Percentiles rank a stretch among this genome's conserved stretches.
phyloP scores from a whole-genome alignment of 2,113 vertebrate genomes.

The Urocolius indicus region DNA sequence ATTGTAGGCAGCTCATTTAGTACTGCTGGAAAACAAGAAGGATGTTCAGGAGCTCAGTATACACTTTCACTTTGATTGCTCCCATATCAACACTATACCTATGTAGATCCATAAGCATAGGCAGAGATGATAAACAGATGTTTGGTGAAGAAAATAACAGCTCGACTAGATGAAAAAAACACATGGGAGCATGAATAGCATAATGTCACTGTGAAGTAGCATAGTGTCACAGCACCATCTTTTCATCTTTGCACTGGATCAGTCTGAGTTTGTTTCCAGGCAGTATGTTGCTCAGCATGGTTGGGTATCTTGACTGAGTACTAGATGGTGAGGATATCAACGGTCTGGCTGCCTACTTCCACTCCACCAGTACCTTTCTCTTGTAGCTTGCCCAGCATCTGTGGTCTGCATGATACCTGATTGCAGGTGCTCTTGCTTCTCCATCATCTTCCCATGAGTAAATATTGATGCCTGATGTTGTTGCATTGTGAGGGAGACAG shows the following conservation, averaged over 20 bases:
- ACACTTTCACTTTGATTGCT: constrained; percentile 40
- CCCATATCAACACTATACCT: background rate
- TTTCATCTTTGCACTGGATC: background rate
- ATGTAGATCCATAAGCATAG: background rate
- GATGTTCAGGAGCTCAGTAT: constrained; percentile 16
- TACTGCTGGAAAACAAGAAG: constrained; percentile 44
- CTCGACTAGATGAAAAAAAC: background rate
- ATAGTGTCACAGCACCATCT: background rate
- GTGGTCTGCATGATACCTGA: background rate
- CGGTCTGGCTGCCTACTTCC: background rate
- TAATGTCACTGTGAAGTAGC: background rate
- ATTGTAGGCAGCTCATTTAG: background rate
- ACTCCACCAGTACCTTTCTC: background rate
- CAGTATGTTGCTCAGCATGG: background rate
- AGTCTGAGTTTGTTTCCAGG: background rate
- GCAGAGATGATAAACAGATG: constrained; percentile 36
- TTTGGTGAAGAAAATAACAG: background rate
- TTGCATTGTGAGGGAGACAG: background rate
- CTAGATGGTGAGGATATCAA: fast-evolving
- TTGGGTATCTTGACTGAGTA: background rate
- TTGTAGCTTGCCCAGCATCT: background rate
- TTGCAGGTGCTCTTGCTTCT: background rate
- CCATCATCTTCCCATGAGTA: background rate
- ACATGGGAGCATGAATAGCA: background rate
- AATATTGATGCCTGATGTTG: background rate